These are phyloP conservation scores for Dicaeum eximium DNA, from an alignment of 2,113 vertebrate genomes.

Conservation along the genomic window DNA sequence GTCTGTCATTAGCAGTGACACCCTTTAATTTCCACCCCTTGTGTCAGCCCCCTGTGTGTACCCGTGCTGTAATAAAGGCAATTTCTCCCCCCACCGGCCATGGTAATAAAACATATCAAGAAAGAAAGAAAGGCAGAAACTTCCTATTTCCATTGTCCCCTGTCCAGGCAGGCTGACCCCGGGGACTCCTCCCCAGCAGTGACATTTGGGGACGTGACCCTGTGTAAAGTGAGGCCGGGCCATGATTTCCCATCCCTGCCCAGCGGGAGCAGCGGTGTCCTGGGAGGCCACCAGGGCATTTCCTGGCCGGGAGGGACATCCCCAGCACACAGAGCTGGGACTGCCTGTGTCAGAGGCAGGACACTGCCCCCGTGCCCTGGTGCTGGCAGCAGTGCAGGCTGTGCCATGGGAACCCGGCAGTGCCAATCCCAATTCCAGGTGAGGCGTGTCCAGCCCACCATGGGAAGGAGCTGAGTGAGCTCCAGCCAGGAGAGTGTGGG, in stretches of 20 bases:
- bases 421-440: rapidly evolving
- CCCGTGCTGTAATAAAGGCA: constrained; percentile 6
- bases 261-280: not conserved
- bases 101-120: constrained; percentile 30
- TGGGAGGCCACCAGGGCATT: not conserved
- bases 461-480: rapidly evolving
- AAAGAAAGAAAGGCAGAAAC: constrained; percentile 15
- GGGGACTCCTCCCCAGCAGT: not conserved
- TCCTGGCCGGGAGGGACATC: not conserved
- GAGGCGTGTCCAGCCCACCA: not conserved
- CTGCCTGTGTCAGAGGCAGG: not conserved
- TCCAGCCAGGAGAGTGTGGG: not conserved
- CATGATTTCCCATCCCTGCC: not conserved
- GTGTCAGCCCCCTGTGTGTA: not conserved
- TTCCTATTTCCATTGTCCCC: not conserved
- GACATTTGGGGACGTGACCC: not conserved
- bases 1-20: not conserved
- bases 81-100: not conserved
- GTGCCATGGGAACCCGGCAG: not conserved
- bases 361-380: rapidly evolving
- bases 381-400: not conserved
- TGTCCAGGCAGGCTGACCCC: not conserved
- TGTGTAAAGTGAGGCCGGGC: not conserved
- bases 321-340: not conserved
- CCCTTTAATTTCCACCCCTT: not conserved